Base-by-base conservation (phyloP, 2,113 vertebrate genomes). In the Gymnarchus niloticus region DNA sequence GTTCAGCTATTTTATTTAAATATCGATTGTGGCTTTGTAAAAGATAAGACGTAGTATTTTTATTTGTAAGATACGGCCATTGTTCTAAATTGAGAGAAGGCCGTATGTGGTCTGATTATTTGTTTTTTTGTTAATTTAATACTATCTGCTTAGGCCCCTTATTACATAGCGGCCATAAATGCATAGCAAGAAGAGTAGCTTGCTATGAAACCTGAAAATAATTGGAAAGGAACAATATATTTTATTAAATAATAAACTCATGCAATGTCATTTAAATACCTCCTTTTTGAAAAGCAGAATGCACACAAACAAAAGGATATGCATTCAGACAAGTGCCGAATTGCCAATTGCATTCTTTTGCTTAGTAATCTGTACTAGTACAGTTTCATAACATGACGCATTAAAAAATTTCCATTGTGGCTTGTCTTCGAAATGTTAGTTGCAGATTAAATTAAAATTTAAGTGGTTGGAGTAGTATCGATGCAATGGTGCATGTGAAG, bases 1-100 rank as follows among this genome's bases (percentile, higher is more conserved):
- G 91, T 91, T 90, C 93, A 93, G 92, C 92, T 94, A 92, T 95
- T 96, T 95, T 95, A 95, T 95, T 93, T 94, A 92, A 93, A 95
- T 95, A 95, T 96, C 94, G 96, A 96, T 95, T 91, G 91, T 92
- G 94, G 95, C 95, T 96, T 96, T 94, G 93, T 95, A 94, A 95
- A 94, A 93, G 93, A 93, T 90, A 94, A 95, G 94, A 96, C 95
- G 95, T 93, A 95, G 94, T 93, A 94, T 94, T 93, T 92, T 93
- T 93, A 93, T 95, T 95, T 94, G 92, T 93, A 94, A 94, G 95
- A 95, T 94, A 94, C 94, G 86, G 83, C 93, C 95, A 88, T 84
- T 88, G 91, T 94, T 95, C 94, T 94, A 94, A 95, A 94, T 95
- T 94, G 95, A 94, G 94, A 94, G 94, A 95, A 95, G 93, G 94